These are phyloP conservation scores for Eolophus roseicapilla DNA, from an alignment of 2,113 vertebrate genomes.

Conservation along the genomic window DNA sequence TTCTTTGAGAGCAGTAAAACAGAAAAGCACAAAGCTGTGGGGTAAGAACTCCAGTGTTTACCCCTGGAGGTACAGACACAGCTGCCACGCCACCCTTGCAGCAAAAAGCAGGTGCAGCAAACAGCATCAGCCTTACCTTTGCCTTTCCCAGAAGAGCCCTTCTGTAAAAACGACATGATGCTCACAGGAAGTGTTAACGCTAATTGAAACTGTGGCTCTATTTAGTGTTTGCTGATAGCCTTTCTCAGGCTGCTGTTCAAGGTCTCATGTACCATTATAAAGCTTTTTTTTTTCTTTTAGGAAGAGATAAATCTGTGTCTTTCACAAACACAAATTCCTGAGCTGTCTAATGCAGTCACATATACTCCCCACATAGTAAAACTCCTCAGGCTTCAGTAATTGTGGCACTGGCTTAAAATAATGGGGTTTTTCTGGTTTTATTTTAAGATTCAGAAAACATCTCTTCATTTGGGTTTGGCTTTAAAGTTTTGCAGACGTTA, in stretches of 20 bases:
- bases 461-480: not conserved
- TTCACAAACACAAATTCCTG: not conserved
- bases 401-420: not conserved
- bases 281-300: not conserved
- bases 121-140: not conserved
- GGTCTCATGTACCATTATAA: not conserved
- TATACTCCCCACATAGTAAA: not conserved
- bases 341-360: not conserved
- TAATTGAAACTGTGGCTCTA: not conserved
- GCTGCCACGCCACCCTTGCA: accelerated
- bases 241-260: not conserved
- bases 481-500: not conserved
- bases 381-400: not conserved
- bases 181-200: accelerated
- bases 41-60: not conserved
- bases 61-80: not conserved
- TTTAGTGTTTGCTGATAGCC: not conserved
- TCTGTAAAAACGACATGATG: accelerated
- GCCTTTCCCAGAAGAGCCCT: not conserved
- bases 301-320: not conserved
- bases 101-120: not conserved
- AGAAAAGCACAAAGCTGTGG: not conserved
- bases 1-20: not conserved
- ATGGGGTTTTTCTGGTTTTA: not conserved
- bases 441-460: not conserved